Conservation (phyloP, 2,113 vertebrate species). For the Polyodon spathula region DNA sequence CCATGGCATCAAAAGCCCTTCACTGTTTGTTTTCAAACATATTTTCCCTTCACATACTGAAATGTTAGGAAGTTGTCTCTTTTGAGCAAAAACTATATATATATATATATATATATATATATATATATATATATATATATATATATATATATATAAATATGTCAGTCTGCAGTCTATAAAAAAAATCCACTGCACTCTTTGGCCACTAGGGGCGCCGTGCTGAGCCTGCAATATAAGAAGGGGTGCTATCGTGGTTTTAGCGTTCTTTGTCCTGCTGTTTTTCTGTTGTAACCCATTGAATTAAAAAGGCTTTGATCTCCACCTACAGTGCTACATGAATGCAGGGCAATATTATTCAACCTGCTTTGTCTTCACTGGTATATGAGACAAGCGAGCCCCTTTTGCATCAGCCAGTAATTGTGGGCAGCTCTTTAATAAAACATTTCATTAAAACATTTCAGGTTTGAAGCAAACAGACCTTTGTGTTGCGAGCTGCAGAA, state of each 20-base stretch:
- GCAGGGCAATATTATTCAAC: constrained; percentile 34
- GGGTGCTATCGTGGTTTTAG: constrained; percentile 45
- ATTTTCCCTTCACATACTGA: too few species aligned
- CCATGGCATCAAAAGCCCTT: too few species aligned
- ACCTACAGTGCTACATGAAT: constrained; percentile 32
- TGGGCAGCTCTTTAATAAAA: constrained; percentile 41
- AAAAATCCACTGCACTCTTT: not conserved
- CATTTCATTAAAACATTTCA: constrained; percentile 45
- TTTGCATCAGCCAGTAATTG: constrained; percentile 14
- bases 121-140: too few species aligned
- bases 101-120: too few species aligned
- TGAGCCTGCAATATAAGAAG: constrained; percentile 22
- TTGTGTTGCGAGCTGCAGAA: constrained; percentile 36
- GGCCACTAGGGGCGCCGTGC: too few species aligned
- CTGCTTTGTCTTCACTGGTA: constrained; percentile 33
- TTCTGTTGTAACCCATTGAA: constrained; percentile 40
- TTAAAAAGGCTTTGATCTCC: constrained; percentile 56
- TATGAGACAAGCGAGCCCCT: constrained; percentile 26
- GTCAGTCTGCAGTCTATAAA: too few species aligned
- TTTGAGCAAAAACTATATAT: too few species aligned
- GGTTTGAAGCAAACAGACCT: constrained; percentile 20
- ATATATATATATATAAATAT: too few species aligned
- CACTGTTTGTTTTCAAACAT: too few species aligned
- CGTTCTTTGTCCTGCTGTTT: constrained; percentile 28
- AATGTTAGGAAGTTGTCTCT: too few species aligned